Base-by-base conservation (phyloP, 2,113 vertebrate genomes). In the Tauraco erythrolophus region DNA sequence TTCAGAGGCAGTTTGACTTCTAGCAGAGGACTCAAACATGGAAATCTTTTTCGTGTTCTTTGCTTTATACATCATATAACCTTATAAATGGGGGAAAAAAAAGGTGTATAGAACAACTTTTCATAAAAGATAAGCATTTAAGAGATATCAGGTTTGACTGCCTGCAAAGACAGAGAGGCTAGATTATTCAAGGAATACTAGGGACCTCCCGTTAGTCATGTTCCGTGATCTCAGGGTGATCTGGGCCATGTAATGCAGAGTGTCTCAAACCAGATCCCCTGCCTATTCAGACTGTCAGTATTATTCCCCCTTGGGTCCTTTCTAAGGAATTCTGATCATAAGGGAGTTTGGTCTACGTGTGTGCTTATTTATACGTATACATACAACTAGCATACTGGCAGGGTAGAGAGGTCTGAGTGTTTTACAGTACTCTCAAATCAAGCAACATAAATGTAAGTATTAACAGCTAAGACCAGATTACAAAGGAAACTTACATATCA, bases 1-100 rank as follows among this genome's bases (percentile, higher is more conserved):
- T 94, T 89, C 69, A 65, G 51, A 96, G 37, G 19, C 22, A 68
- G 13, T 62, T 88, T 58, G 22, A 87, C 24, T 87, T 92, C 80
- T 89, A 87, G 24, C 14, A 87, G 56, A 66, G 25, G 13, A 92
- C 35, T 66, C 35, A 30, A 66, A 74, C 10, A 41, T 7, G 1
- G 6, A 81, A 92, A 82, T 60, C 13, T 71, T 85, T 85, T 62
- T 74, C 11, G 7, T 18, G 2, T 31, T 86, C 45, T 66, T 91
- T 91, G n/a, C 14, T 81, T 58, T 51, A 35, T 74, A 3, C 11
- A 51, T 58, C 43, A 27, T n/a, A 61, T 53, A 66, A 74, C 13
- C 6, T 69, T 50, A 39, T 37, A 54, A 45, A 60, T 19, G 3
- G 19, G 8, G 4, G 24, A 27, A 17, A 11, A 48, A n/a, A 35